A percentile compares a stretch with the other conserved stretches of the same genome.
phyloP scores from a whole-genome alignment of 2,113 vertebrate genomes.

The Heterotis niloticus region DNA sequence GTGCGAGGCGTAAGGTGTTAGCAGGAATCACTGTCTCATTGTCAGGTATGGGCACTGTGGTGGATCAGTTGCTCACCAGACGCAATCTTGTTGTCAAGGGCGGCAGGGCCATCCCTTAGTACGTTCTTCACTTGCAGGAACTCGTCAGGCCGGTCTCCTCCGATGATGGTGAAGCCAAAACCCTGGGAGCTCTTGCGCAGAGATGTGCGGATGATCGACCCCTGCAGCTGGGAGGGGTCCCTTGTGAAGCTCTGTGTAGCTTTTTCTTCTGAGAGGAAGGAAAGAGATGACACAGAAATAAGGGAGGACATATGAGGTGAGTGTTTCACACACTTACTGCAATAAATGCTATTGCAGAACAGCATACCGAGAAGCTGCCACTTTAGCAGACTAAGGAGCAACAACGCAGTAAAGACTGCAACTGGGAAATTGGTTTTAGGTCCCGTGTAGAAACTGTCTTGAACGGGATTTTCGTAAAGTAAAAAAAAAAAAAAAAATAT shows the following conservation, averaged over 20 bases:
- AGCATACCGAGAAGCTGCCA: no score
- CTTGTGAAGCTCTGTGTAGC: slow-evolving; percentile 77
- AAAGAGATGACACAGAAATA: slow-evolving; percentile 1
- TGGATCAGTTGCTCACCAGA: slow-evolving; percentile 69
- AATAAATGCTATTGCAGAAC: no score
- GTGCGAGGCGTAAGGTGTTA: no score
- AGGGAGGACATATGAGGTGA: no score
- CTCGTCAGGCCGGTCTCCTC: slow-evolving; percentile 94
- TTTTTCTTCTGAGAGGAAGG: slow-evolving; percentile 54
- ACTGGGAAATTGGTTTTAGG: no score
- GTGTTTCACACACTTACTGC: no score
- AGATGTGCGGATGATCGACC: slow-evolving; percentile 75
- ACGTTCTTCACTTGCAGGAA: slow-evolving; percentile 97
- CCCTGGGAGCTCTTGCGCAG: slow-evolving; percentile 89
- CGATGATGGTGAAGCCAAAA: slow-evolving; percentile 97
- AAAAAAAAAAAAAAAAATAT: no score
- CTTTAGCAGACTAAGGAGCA: no score
- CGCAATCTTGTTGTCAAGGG: slow-evolving; percentile 89
- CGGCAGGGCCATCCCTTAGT: slow-evolving; percentile 86
- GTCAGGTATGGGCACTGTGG: background rate
- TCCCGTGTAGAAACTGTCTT: no score
- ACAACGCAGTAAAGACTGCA: no score
- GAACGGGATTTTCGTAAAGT: no score
- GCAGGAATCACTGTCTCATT: background rate
- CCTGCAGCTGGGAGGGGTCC: slow-evolving; percentile 86